Percentiles rank a stretch among this genome's conserved stretches.
Evolutionary conservation across 2,797 vertebrate genomes (phyloP).

Genomic region (Hemibagrus guttatus): DNA sequence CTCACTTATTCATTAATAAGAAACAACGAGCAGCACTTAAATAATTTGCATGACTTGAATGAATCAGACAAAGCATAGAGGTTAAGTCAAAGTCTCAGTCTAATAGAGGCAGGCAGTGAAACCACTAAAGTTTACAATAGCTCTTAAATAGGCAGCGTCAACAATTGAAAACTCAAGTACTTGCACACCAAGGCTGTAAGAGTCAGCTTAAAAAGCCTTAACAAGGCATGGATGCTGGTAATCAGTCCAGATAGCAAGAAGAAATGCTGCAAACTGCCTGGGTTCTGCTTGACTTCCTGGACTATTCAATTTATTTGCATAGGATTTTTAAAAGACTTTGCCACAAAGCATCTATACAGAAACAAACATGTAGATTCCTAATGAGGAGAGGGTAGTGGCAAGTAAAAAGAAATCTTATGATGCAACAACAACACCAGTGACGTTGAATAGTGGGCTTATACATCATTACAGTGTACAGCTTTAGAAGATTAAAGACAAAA

Average conservation of each 20-base stretch:
- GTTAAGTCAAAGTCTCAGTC: not conserved
- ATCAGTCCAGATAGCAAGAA: not conserved
- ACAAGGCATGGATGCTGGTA: not conserved
- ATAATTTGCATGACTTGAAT: too few species aligned
- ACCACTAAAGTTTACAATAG: not conserved
- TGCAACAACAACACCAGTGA: not conserved
- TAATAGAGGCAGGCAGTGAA: not conserved
- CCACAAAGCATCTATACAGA: not conserved
- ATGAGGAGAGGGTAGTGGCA: not conserved
- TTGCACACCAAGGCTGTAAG: not conserved
- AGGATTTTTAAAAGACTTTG: not conserved
- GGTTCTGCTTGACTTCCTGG: not conserved
- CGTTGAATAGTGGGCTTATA: not conserved
- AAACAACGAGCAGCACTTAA: not conserved
- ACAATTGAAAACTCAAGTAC: not conserved
- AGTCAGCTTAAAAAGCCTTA: not conserved
- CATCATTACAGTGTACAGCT: not conserved
- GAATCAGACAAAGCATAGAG: not conserved
- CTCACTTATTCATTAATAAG: not conserved
- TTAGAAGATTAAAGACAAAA: not conserved
- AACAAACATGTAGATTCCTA: not conserved
- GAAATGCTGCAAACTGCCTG: not conserved
- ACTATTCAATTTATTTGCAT: not conserved
- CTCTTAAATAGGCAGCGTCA: not conserved
- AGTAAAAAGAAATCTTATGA: not conserved